A percentile compares a stretch with the other conserved stretches of the same genome.
Evolutionary conservation across 2,113 vertebrate species (phyloP).

Genomic region (Xyliphius kryptos): DNA sequence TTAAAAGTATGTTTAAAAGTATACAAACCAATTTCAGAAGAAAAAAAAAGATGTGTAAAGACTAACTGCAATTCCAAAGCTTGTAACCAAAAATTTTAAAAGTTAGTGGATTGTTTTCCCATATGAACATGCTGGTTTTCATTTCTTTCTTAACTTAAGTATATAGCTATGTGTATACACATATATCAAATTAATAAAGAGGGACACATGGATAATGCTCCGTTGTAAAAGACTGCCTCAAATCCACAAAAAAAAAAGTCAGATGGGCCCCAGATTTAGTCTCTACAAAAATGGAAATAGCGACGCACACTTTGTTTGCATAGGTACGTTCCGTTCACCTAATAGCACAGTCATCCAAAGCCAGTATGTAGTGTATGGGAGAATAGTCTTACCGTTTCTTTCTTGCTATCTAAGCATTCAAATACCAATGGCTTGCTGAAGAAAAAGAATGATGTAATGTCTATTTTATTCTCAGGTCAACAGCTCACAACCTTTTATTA

Average conservation of each 20-base stretch:
- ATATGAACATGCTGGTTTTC: slow-evolving; percentile 96
- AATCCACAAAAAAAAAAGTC: too few relatives aligned
- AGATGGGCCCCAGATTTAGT: too few relatives aligned
- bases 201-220: slow-evolving; percentile 75
- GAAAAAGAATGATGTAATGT: slow-evolving; percentile 97
- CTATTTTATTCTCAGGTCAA: slow-evolving; percentile 99
- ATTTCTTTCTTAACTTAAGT: slow-evolving; percentile 59
- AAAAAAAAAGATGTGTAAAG: slow-evolving; percentile 81
- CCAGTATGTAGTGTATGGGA: slow-evolving; percentile 98
- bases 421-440: slow-evolving; percentile 99
- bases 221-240: slow-evolving; percentile 78
- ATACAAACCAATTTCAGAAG: slow-evolving; percentile 98
- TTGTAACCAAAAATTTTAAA: slow-evolving; percentile 99
- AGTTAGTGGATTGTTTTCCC: slow-evolving; percentile 97
- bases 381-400: slow-evolving; percentile 92
- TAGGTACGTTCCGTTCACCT: slow-evolving; percentile 69
- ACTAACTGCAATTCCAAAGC: slow-evolving; percentile 99
- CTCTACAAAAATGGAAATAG: too few relatives aligned
- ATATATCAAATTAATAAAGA: slow-evolving; percentile 56
- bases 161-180: slow-evolving; percentile 44
- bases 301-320: too few relatives aligned
- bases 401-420: slow-evolving; percentile 98
- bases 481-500: slow-evolving; percentile 94
- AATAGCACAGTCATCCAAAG: slow-evolving; percentile 90
- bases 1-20: slow-evolving; percentile 88